phyloP scores from a whole-genome alignment of 2,113 vertebrate genomes.

The Hipposideros armiger region DNA sequence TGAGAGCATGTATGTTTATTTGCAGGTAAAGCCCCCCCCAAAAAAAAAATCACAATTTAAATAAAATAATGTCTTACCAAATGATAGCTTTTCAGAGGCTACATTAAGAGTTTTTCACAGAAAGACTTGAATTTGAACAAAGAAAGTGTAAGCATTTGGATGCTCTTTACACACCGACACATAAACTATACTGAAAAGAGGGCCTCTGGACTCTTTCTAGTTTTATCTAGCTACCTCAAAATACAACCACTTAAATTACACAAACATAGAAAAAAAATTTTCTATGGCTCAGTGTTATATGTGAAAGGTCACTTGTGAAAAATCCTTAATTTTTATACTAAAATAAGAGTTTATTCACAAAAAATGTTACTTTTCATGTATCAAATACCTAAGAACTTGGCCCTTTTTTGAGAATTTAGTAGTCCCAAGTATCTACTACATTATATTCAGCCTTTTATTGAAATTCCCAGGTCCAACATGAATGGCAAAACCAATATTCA shows the following conservation, averaged over 20 bases:
- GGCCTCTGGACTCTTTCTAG: not conserved
- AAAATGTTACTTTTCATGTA: conserved; percentile 25
- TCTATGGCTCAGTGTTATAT: not conserved
- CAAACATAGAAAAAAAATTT: not conserved
- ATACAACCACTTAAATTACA: not conserved
- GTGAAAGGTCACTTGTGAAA: not conserved
- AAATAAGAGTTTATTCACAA: not conserved
- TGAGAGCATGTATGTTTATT: conserved; percentile 18
- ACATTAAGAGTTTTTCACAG: not conserved
- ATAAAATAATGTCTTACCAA: conserved; percentile 14
- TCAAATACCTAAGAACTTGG: conserved; percentile 25
- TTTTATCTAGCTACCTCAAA: not conserved
- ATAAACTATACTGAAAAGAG: not conserved
- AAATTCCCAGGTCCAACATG: not conserved
- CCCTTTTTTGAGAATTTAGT: not conserved
- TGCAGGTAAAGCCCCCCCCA: not conserved
- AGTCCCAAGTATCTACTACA: not conserved
- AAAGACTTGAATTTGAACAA: conserved; percentile 44
- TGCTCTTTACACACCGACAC: not conserved
- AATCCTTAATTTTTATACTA: conserved; percentile 35
- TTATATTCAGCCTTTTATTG: not conserved
- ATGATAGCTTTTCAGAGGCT: conserved; percentile 36
- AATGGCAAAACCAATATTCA: conserved; percentile 17
- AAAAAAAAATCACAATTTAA: conserved; percentile 35
- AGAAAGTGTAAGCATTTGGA: not conserved